Evolutionary conservation across 2,113 vertebrate genomes (phyloP).

Genomic region (Pachypanchax playfairii): DNA sequence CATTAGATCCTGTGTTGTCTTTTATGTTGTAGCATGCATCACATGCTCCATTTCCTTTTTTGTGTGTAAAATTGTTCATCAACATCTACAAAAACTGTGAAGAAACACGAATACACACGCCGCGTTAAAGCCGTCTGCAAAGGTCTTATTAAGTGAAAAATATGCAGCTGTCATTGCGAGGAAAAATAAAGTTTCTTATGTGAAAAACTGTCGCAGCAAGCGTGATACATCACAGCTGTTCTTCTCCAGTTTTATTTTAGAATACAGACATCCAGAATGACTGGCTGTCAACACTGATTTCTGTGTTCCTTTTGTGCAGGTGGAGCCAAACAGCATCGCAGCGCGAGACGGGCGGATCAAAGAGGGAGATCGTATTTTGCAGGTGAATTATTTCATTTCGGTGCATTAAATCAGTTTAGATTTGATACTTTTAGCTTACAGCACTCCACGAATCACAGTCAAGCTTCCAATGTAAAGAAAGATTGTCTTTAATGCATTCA

Average conservation of each 20-base stretch:
- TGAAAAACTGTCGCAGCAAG: too few relatives aligned
- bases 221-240: neutral
- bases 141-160: conserved; percentile 14
- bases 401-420: conserved; percentile 8
- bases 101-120: neutral
- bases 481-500: neutral
- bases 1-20: neutral
- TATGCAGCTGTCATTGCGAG: neutral
- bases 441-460: neutral
- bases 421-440: neutral
- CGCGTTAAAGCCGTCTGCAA: neutral
- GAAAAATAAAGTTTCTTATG: conserved; percentile 11
- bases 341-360: conserved; percentile 92
- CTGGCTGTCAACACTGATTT: conserved; percentile 28
- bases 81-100: neutral
- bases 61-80: neutral
- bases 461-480: neutral
- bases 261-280: conserved; percentile 13
- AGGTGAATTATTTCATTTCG: conserved; percentile 76
- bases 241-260: neutral
- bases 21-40: neutral
- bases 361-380: conserved; percentile 93
- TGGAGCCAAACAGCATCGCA: conserved; percentile 93
- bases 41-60: neutral
- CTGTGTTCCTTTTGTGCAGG: conserved; percentile 72